Percentiles rank a stretch among this genome's conserved stretches.
Evolutionary conservation across 92 coral and sea anemone species (phyloP).

Genomic region (Epizoanthus ramosus): DNA sequence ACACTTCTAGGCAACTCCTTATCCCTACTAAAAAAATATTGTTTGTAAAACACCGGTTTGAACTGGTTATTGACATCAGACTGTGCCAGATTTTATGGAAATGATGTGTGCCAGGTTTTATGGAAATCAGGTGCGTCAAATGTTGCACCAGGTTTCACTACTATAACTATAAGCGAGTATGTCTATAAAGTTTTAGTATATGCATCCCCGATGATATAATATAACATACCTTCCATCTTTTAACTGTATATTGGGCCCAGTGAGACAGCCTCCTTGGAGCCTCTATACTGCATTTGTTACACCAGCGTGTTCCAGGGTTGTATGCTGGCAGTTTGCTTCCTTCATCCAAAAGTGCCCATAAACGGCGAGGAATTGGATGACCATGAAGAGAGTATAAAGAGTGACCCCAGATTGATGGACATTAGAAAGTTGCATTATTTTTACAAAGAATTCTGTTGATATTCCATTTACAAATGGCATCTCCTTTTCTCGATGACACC

Average conservation of each 20-base stretch:
- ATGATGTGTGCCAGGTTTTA: no score
- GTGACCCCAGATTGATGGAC: slow-evolving; percentile 40
- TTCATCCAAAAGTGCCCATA: slow-evolving; percentile 18
- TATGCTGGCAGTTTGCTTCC: slow-evolving; percentile 25
- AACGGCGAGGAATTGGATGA: slow-evolving; percentile 3
- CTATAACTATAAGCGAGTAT: no score
- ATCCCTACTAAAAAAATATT: no score
- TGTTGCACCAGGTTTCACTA: no score
- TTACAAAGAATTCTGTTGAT: slow-evolving; percentile 38
- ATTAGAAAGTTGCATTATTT: slow-evolving; percentile 30
- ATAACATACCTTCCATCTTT: background rate
- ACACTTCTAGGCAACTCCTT: no score
- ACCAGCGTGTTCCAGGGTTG: slow-evolving; percentile 46
- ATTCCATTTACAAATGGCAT: slow-evolving; percentile 25
- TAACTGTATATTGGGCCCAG: background rate
- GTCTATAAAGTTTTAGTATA: no score
- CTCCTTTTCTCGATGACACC: background rate
- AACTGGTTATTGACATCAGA: no score
- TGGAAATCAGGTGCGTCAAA: no score
- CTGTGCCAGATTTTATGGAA: no score
- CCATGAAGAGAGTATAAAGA: background rate
- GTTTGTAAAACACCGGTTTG: no score
- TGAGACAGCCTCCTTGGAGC: slow-evolving; percentile 15
- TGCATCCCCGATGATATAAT: no score
- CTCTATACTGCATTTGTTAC: slow-evolving; percentile 41